Conservation (phyloP, 2,888 invertebrate species). For the Theretra japonica region DNA sequence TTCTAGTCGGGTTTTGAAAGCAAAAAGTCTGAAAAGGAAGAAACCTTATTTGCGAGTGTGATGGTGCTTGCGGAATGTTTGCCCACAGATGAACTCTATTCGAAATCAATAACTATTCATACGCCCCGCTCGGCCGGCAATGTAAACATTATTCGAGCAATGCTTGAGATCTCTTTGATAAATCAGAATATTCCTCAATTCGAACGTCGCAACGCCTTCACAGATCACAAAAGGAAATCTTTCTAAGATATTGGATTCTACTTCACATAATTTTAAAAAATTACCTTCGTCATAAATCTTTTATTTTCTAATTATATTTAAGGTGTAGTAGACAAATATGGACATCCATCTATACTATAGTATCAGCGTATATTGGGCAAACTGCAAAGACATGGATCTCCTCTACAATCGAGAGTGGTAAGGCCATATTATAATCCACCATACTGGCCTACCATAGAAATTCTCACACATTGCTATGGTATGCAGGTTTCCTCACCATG, state of each 20-base stretch:
- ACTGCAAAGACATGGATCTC: too few species aligned
- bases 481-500: too few species aligned
- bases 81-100: slow-evolving; percentile 43
- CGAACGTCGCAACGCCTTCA: slow-evolving; percentile 49
- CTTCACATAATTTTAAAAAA: background rate
- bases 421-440: too few species aligned
- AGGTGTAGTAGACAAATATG: too few species aligned
- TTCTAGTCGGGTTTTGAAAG: background rate
- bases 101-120: slow-evolving; percentile 61
- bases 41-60: background rate
- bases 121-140: slow-evolving; percentile 49
- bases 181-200: slow-evolving; percentile 58
- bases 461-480: too few species aligned
- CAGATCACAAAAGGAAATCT: slow-evolving; percentile 46
- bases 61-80: slow-evolving; percentile 33
- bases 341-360: too few species aligned
- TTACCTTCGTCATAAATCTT: background rate
- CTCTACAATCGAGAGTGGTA: too few species aligned
- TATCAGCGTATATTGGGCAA: too few species aligned
- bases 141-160: slow-evolving; percentile 56
- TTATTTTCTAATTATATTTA: background rate
- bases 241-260: slow-evolving; percentile 41
- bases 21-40: slow-evolving; percentile 30
- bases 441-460: too few species aligned
- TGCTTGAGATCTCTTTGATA: slow-evolving; percentile 55